These are phyloP conservation scores for Pollenia labialis DNA, from an alignment of 2,888 invertebrate species.

Conservation along the genomic window DNA sequence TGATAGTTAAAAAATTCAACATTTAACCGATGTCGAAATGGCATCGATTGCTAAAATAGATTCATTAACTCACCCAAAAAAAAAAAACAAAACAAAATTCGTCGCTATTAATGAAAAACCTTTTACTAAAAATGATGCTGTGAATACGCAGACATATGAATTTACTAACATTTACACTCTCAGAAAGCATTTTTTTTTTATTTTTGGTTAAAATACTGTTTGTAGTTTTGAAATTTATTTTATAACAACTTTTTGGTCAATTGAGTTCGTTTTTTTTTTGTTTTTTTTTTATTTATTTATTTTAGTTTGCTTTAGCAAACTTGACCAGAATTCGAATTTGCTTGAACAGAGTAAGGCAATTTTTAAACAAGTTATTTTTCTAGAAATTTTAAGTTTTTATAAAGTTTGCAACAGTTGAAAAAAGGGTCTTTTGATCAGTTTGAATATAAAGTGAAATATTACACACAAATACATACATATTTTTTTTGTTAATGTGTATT, in stretches of 20 bases:
- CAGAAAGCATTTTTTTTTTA: neutral
- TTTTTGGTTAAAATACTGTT: neutral
- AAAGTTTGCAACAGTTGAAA: conserved; percentile 46
- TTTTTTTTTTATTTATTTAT: neutral
- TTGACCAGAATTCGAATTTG: neutral
- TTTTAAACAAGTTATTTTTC: conserved; percentile 10
- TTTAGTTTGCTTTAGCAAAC: neutral
- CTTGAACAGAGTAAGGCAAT: neutral
- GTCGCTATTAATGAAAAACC: too few species aligned
- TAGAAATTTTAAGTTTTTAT: conserved; percentile 6
- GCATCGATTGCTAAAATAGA: too few species aligned
- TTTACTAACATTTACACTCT: neutral
- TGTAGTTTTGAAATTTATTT: conserved; percentile 48
- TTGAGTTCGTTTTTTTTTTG: conserved; percentile 26
- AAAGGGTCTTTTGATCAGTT: conserved; percentile 18
- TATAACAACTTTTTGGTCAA: conserved; percentile 67
- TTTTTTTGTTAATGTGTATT: too few species aligned
- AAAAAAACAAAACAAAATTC: too few species aligned
- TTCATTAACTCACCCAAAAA: too few species aligned
- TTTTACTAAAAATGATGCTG: conserved; percentile 26
- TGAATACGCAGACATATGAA: neutral
- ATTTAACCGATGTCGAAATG: too few species aligned
- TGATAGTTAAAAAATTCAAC: too few species aligned
- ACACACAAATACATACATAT: too few species aligned
- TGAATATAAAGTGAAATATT: neutral